A percentile compares a stretch with the other conserved stretches of the same genome.
Conservation (phyloP, 1,140 invertebrate genomes). For the Ectropis grisescens region DNA sequence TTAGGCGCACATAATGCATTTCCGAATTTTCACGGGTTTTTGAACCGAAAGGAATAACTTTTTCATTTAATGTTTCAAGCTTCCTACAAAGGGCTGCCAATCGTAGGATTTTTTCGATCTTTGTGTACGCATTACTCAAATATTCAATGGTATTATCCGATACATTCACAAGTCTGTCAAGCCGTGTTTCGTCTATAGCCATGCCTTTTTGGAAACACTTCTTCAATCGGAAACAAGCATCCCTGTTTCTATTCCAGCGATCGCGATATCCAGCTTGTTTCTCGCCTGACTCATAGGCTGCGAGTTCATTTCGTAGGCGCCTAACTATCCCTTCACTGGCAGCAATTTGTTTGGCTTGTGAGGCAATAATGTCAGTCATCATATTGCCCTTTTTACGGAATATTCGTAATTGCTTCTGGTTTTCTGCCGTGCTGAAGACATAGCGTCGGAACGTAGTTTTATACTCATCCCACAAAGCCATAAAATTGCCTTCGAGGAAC, state of each 20-base stretch:
- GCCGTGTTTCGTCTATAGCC: constrained; percentile 27
- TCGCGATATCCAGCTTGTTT: constrained; percentile 58
- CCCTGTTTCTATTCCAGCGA: constrained; percentile 43
- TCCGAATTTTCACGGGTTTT: too few species aligned
- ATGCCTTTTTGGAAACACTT: constrained; percentile 31
- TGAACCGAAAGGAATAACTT: constrained; percentile 68
- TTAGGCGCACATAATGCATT: too few species aligned
- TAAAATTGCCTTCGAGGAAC: constrained; percentile 46
- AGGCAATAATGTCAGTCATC: constrained; percentile 59
- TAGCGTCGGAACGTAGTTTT: constrained; percentile 51
- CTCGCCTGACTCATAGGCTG: constrained; percentile 52
- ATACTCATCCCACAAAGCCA: constrained; percentile 49
- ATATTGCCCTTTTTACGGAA: constrained; percentile 53
- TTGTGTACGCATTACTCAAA: constrained; percentile 38
- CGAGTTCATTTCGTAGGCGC: constrained; percentile 37
- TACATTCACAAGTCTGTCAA: constrained; percentile 33
- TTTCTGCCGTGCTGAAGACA: constrained; percentile 41
- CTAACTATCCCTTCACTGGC: constrained; percentile 46
- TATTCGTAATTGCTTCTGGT: constrained; percentile 50
- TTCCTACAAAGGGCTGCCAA: constrained; percentile 69
- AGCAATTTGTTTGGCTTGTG: constrained; percentile 51
- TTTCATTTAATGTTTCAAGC: constrained; percentile 72
- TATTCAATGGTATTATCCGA: constrained; percentile 40
- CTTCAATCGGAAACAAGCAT: constrained; percentile 42
- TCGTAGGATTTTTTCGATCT: constrained; percentile 68